Percentiles rank a stretch among this genome's conserved stretches.
These are phyloP conservation scores for Machaerirhynchus nigripectus DNA, from an alignment of 2,113 vertebrate species.

Conservation along the genomic window DNA sequence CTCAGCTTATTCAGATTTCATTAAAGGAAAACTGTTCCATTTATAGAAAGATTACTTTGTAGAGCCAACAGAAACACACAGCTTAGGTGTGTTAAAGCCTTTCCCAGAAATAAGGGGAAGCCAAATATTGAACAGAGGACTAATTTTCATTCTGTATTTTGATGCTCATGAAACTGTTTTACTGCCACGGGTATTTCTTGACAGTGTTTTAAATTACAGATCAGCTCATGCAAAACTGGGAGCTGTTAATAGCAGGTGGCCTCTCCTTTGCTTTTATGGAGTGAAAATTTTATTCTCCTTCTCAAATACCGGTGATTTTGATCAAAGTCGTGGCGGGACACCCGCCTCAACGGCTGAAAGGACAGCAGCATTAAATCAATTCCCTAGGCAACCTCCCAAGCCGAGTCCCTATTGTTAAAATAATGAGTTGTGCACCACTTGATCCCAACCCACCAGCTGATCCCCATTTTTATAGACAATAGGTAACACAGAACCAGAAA, in stretches of 20 bases:
- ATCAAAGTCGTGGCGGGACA: conserved; percentile 42
- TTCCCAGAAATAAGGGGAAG: neutral
- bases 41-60: neutral
- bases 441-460: conserved; percentile 65
- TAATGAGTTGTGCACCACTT: conserved; percentile 65
- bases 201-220: neutral
- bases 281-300: neutral
- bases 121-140: neutral
- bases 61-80: neutral
- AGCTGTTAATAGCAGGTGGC: neutral
- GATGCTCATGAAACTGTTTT: neutral
- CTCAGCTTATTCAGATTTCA: neutral
- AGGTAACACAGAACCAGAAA: conserved; percentile 7
- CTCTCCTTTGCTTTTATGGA: neutral
- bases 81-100: neutral
- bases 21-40: neutral
- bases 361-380: conserved; percentile 50
- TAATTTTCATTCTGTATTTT: neutral
- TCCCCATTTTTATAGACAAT: conserved; percentile 58
- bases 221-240: neutral
- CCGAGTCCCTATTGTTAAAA: conserved; percentile 59
- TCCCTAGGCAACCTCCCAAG: conserved; percentile 65
- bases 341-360: conserved; percentile 27
- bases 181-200: neutral
- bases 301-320: conserved; percentile 22